A percentile compares a stretch with the other conserved stretches of the same genome.
Conservation (phyloP, 2,888 invertebrate genomes). For the Oligia strigilis region DNA sequence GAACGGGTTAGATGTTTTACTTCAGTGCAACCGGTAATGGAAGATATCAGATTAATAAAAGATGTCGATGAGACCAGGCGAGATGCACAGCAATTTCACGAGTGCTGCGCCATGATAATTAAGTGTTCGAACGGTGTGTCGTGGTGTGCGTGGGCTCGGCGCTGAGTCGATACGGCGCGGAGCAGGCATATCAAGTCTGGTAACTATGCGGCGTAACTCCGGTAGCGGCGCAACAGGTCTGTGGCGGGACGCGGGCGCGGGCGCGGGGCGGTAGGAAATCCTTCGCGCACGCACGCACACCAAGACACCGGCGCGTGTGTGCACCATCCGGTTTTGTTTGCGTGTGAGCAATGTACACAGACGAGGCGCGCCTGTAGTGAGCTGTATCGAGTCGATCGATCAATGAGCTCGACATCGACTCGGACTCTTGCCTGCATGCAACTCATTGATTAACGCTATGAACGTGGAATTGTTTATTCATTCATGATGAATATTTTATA, state of each 20-base stretch:
- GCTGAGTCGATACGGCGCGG: conserved; percentile 75
- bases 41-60: conserved; percentile 87
- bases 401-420: conserved; percentile 89
- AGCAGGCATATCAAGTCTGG: conserved; percentile 89
- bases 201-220: conserved; percentile 91
- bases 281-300: conserved; percentile 87
- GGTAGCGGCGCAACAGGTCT: conserved; percentile 90
- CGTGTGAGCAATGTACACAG: conserved; percentile 79
- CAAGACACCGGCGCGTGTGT: conserved; percentile 73
- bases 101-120: conserved; percentile 86
- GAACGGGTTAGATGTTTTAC: conserved; percentile 83
- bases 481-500: conserved; percentile 89
- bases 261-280: conserved; percentile 88
- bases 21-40: conserved; percentile 85
- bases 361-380: conserved; percentile 77
- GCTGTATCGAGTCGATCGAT: conserved; percentile 88
- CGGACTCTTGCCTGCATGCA: conserved; percentile 88
- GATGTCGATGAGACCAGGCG: conserved; percentile 85
- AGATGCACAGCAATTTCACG: conserved; percentile 87
- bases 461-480: conserved; percentile 90
- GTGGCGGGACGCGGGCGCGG: conserved; percentile 82
- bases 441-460: conserved; percentile 91
- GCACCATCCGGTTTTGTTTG: conserved; percentile 88
- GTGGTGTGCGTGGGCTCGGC: conserved; percentile 82
- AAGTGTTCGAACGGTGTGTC: conserved; percentile 82